Conservation (phyloP, 2,113 vertebrate genomes). For the Phalacrocorax carbo region DNA sequence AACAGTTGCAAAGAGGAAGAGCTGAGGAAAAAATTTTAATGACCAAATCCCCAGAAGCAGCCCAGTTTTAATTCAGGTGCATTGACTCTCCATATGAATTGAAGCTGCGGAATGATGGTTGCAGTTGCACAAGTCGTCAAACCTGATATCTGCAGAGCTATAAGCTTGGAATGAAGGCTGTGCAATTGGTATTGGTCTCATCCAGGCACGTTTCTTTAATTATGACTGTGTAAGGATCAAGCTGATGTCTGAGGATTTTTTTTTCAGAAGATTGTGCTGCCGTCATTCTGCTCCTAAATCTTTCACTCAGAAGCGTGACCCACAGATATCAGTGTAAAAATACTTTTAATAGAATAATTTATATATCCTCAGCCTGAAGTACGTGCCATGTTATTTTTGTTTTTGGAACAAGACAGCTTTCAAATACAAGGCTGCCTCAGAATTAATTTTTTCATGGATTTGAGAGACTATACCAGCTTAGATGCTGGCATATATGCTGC, state of each 20-base stretch:
- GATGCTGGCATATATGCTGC: background rate
- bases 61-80: background rate
- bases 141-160: background rate
- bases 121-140: background rate
- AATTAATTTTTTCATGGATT: background rate
- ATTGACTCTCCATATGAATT: background rate
- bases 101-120: background rate
- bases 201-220: background rate
- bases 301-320: background rate
- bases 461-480: background rate
- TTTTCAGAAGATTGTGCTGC: background rate
- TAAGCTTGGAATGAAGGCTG: background rate
- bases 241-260: background rate
- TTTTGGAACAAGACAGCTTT: background rate
- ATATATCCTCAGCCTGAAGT: background rate
- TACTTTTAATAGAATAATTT: background rate
- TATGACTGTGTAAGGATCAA: background rate
- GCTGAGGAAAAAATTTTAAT: background rate
- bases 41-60: background rate
- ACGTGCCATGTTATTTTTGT: background rate
- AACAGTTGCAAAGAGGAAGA: background rate
- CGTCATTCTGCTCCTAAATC: background rate
- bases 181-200: background rate
- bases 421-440: background rate
- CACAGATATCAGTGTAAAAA: background rate